Evolutionary conservation across 2,797 vertebrate species (phyloP), one percentile per base, ranked within the genome.

Genomic region (Acanthiza pusilla): DNA sequence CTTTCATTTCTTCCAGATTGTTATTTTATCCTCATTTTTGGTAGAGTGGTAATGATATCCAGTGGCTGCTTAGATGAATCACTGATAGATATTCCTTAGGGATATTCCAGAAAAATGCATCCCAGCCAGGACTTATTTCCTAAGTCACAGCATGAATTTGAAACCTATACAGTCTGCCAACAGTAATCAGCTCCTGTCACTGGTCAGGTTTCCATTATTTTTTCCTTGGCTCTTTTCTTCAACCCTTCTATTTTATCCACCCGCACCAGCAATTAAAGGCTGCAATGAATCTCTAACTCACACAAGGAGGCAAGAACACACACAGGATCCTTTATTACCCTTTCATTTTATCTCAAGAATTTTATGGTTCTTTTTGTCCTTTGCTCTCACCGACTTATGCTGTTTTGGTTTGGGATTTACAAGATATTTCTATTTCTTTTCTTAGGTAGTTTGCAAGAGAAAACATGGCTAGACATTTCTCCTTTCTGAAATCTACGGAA

Each of bases 41-140:
- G 72, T 91, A 93, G 73, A 79, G 73, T 81, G 30, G 72, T 93
- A 96, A 93, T 95, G 95, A 97, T 97, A 96, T 78, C 85, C 97
- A 97, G n/a, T 94, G 88, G 68, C 68, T 58, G 66, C 88, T 89
- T 91, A 97, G 93, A 96, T 95, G 91, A 96, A 96, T 96, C 89
- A 79, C 91, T 95, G 89, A 96, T 96, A 96, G 85, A 85, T 93
- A 92, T 84, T 97, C 92, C 93, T 95, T 58, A 90, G 91, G 87
- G 96, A 94, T 94, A 91, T 78, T 90, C 95, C 92, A 87, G 91
- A 95, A 97, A 94, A 97, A 97, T 84, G 25, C 79, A 94, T 80
- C 76, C 88, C 77, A 88, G 89, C 73, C 68, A 93, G 88, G 90
- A 50, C n/a, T 93, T 85, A 86, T 90, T 91, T 97, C 91, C 95